Conservation (phyloP, 2,888 invertebrate species). For the Stenurella melanura region DNA sequence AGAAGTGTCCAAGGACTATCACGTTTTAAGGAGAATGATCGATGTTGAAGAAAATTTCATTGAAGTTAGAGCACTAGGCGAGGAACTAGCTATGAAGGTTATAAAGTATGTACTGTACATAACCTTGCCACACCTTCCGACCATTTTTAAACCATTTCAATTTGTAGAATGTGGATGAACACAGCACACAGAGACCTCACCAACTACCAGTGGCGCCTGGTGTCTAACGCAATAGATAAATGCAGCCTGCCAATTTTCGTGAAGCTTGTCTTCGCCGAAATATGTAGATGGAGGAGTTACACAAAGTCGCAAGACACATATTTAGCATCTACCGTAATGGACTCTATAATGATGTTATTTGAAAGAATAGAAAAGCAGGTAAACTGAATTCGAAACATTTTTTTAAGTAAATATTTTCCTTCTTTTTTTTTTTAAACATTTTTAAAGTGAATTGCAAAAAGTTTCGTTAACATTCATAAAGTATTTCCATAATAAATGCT, state of each 20-base stretch:
- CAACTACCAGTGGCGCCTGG: slow-evolving; percentile 95
- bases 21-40: slow-evolving; percentile 89
- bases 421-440: too few relatives aligned
- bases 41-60: slow-evolving; percentile 92
- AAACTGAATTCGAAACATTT: slow-evolving; percentile 8
- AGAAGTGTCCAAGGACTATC: slow-evolving; percentile 90
- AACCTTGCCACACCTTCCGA: background rate
- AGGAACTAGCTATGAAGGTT: slow-evolving; percentile 95
- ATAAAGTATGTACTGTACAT: slow-evolving; percentile 79
- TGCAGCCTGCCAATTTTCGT: slow-evolving; percentile 98
- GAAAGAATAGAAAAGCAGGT: slow-evolving; percentile 96
- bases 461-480: too few relatives aligned
- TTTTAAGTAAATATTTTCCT: too few relatives aligned
- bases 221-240: slow-evolving; percentile 93
- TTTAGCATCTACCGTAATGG: slow-evolving; percentile 95
- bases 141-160: background rate
- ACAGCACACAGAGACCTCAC: slow-evolving; percentile 91
- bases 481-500: too few relatives aligned
- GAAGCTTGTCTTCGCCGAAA: slow-evolving; percentile 97
- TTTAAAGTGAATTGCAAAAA: too few relatives aligned
- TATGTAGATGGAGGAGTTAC: slow-evolving; percentile 97
- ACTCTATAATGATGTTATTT: slow-evolving; percentile 97
- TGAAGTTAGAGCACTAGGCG: slow-evolving; percentile 92
- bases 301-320: slow-evolving; percentile 95
- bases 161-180: slow-evolving; percentile 90